These are phyloP conservation scores for Sialis fuliginosa DNA, from an alignment of 2,888 invertebrate genomes.

Conservation along the genomic window DNA sequence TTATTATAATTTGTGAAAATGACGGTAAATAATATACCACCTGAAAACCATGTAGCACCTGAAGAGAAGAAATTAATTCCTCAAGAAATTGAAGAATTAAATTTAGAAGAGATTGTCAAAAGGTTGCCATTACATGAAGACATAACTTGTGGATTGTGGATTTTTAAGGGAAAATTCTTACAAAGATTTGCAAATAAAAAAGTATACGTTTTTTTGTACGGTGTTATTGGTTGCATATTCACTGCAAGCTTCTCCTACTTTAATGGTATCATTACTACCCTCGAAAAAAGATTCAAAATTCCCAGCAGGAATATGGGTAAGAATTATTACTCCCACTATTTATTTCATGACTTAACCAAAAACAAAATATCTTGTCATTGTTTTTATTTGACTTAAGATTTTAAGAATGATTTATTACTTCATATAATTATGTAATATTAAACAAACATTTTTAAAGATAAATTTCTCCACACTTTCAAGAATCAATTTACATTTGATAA, in stretches of 20 bases:
- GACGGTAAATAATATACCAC: not conserved
- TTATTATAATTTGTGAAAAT: not conserved
- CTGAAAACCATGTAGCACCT: not conserved
- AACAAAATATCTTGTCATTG: no score
- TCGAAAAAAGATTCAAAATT: conserved; percentile 56
- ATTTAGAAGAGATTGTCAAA: conserved; percentile 26
- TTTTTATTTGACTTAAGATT: no score
- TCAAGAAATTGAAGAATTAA: conserved; percentile 5
- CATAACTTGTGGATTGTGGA: conserved; percentile 45
- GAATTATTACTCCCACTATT: conserved; percentile 6
- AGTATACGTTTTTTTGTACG: conserved; percentile 41
- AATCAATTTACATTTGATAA: no score
- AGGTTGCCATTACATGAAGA: conserved; percentile 38
- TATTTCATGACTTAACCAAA: no score
- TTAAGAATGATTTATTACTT: no score
- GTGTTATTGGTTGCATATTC: conserved; percentile 47
- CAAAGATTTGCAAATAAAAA: conserved; percentile 42
- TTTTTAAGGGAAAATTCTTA: conserved; percentile 34
- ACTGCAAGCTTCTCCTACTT: conserved; percentile 53
- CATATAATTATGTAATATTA: no score
- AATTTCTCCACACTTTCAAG: no score
- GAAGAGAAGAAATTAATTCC: conserved; percentile 5
- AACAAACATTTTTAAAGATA: no score
- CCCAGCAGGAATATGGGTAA: conserved; percentile 50
- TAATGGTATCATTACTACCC: conserved; percentile 54